Percentiles rank a stretch among this genome's conserved stretches.
Conservation (phyloP, 2,888 invertebrate species). For the Crepidodera aurea region DNA sequence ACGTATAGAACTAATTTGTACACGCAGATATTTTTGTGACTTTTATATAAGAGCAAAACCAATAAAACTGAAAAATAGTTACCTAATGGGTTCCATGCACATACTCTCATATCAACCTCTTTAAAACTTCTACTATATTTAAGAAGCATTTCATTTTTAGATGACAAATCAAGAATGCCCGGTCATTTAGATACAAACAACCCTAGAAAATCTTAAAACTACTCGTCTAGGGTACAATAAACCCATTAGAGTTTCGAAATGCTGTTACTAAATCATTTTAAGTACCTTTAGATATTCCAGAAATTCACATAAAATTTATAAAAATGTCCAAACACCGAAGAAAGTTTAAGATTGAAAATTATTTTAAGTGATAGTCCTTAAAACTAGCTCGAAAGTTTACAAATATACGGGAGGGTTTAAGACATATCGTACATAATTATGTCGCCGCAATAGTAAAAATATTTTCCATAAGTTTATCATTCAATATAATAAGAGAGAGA, state of each 20-base stretch:
- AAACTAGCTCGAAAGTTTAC: too few relatives aligned
- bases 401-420: too few relatives aligned
- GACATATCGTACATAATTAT: too few relatives aligned
- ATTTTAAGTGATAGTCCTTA: neutral
- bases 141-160: slow-evolving; percentile 12
- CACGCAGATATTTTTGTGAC: too few relatives aligned
- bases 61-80: too few relatives aligned
- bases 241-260: slow-evolving; percentile 23
- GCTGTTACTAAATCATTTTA: slow-evolving; percentile 28
- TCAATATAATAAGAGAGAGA: too few relatives aligned
- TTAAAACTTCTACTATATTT: slow-evolving; percentile 10
- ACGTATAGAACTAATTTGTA: too few relatives aligned
- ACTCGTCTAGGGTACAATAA: slow-evolving; percentile 26
- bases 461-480: too few relatives aligned
- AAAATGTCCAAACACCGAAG: slow-evolving; percentile 18
- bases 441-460: too few relatives aligned
- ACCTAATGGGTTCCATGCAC: too few relatives aligned
- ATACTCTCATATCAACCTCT: neutral
- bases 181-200: slow-evolving; percentile 19
- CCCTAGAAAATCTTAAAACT: slow-evolving; percentile 16
- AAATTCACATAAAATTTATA: slow-evolving; percentile 23
- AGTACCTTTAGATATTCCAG: slow-evolving; percentile 26
- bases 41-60: too few relatives aligned
- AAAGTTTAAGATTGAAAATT: slow-evolving; percentile 5
- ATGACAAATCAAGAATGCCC: slow-evolving; percentile 14